Evolutionary conservation across 2,888 invertebrate genomes (phyloP), one percentile per base, ranked within the genome.

Genomic region (Oeneis ivallda): DNA sequence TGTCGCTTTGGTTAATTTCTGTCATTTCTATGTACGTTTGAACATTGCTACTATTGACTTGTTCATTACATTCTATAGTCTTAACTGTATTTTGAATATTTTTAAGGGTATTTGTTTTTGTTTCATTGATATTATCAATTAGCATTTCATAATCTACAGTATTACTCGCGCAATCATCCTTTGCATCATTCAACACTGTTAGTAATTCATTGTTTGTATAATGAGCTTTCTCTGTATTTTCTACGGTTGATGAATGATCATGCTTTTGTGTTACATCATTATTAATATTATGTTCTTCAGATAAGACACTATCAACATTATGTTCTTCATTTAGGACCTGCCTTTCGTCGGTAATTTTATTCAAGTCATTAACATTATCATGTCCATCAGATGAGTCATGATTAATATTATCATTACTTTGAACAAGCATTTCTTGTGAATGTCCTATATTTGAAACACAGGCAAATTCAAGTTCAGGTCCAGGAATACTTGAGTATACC

Each of bases 381-480:
- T 37, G 15, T 9, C 9, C 34, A 34, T 34, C 53, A 53, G 34
- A 9, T 34, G n/a, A 52, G 32, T 7, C 41, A 13, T 50, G 62
- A 34, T 54, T 62, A 41, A 59, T 62, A 58, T 56, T 68, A 47
- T 74, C 72, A 52, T 69, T 60, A 45, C 65, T 61, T 60, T 73
- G 64, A 56, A 77, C 73, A 26, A 64, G 67, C 43, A 71, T 50
- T 53, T 72, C 70, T 67, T 78, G 65, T n/a, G 64, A 60, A 39
- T 72, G 75, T 11, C 77, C 71, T 53, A 77, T 72, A 59, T 80
- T 81, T 11, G 78, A 79, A n/a, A 81, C 74, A 70, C 92, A 92
- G 32, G 90, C 90, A 69, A 92, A 92, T 72, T 92, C 92, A 45
- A 92, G 72, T 70, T 92, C 92, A 1, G 92, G 92, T 0, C 92